A percentile compares a stretch with the other conserved stretches of the same genome.
These are phyloP conservation scores for Perccottus glenii DNA, from an alignment of 2,113 vertebrate species.

Conservation along the genomic window DNA sequence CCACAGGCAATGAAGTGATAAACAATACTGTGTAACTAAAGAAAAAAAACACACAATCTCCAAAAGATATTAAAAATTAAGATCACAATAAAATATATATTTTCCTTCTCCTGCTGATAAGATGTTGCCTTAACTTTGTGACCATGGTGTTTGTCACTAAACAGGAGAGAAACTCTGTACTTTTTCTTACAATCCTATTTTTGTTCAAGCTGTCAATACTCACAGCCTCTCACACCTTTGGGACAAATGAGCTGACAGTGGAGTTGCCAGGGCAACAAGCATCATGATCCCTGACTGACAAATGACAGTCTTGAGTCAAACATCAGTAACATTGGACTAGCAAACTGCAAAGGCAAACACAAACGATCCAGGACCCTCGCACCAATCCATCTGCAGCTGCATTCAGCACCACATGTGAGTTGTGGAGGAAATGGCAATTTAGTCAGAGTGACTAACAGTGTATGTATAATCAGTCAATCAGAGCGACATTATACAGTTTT, in stretches of 20 bases:
- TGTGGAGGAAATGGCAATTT: slow-evolving; percentile 43
- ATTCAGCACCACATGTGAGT: slow-evolving; percentile 17
- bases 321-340: slow-evolving; percentile 56
- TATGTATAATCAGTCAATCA: slow-evolving; percentile 63
- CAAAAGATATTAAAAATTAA: too few relatives aligned
- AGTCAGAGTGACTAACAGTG: slow-evolving; percentile 40
- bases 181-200: slow-evolving; percentile 21
- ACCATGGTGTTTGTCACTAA: slow-evolving; percentile 12
- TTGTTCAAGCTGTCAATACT: slow-evolving; percentile 38
- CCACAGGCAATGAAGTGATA: too few relatives aligned
- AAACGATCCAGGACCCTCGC: slow-evolving; percentile 46
- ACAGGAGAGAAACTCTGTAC: not conserved
- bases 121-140: not conserved
- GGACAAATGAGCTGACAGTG: slow-evolving; percentile 30
- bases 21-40: too few relatives aligned
- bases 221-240: slow-evolving; percentile 35
- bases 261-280: slow-evolving; percentile 70
- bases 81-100: too few relatives aligned
- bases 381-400: slow-evolving; percentile 53
- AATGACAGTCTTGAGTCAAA: slow-evolving; percentile 52
- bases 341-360: slow-evolving; percentile 23
- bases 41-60: too few relatives aligned
- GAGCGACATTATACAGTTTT: slow-evolving; percentile 52
- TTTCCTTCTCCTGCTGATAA: not conserved
- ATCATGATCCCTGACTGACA: slow-evolving; percentile 46